phyloP scores from a whole-genome alignment of 1,140 invertebrate genomes.

The Saccostrea glomerata region DNA sequence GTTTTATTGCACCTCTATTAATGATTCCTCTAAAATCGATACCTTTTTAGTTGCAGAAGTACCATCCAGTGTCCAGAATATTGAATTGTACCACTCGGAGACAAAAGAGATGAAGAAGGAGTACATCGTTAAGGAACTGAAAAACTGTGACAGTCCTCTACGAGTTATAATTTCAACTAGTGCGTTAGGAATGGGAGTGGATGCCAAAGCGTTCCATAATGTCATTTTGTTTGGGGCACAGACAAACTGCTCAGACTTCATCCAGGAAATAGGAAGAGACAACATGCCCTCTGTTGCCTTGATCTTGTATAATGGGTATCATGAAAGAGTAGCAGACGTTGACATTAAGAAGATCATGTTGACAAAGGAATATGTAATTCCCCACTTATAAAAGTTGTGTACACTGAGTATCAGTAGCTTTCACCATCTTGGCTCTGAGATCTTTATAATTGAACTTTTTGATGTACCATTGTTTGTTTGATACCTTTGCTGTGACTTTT shows the following conservation, averaged over 20 bases:
- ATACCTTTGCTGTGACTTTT: too few relatives aligned
- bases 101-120: neutral
- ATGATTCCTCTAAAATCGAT: too few relatives aligned
- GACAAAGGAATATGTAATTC: neutral
- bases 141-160: too few relatives aligned
- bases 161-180: neutral
- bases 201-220: neutral
- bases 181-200: neutral
- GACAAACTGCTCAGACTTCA: neutral
- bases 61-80: neutral
- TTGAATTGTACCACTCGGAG: neutral
- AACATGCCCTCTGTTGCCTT: neutral
- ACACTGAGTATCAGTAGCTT: too few relatives aligned
- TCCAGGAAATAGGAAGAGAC: neutral
- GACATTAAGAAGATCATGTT: neutral
- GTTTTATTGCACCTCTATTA: slow-evolving; percentile 36
- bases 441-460: too few relatives aligned
- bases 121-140: too few relatives aligned
- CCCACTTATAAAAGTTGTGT: too few relatives aligned
- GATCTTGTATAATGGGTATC: neutral
- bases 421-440: too few relatives aligned
- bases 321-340: neutral
- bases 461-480: too few relatives aligned
- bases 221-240: neutral
- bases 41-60: slow-evolving; percentile 33